Evolutionary conservation across 2,113 vertebrate species (phyloP), one percentile per base, ranked within the genome.

Genomic region (Bos javanicus): DNA sequence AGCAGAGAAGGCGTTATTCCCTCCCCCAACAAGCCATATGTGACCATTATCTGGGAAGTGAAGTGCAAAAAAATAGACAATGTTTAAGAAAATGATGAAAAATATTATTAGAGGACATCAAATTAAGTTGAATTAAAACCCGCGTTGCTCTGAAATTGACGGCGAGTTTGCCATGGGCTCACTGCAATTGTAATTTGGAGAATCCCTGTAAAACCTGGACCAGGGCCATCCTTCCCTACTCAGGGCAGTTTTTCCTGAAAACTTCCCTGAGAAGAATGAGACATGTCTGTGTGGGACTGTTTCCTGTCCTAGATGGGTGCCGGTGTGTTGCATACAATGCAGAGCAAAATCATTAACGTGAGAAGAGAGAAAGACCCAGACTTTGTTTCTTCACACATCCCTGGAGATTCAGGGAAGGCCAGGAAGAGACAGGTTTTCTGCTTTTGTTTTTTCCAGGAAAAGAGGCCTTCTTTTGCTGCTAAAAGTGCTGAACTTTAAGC

Each of bases 41-140:
- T 93, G 87, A 90, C 82, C 76, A 64, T 90, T 94, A 94, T 76
- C 62, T 87, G 71, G 85, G 39, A 95, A 86, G 62, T 52, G 57
- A 96, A 62, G 17, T 54, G 36, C 12, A 67, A 78, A 96, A 94
- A 88, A 82, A 94, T 91, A 93, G 84, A 85, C 16, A 87, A 50
- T 56, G 33, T 87, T 95, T 92, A 94, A 81, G 54, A 60, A 92
- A 98, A 87, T 6, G 26, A 87, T 60, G n/a, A 43, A 94, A 91
- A 85, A 84, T 82, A 83, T 80, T 94, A 92, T 94, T 92, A 95
- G 81, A 96, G 60, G 57, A 83, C 81, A 95, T 95, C 87, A 80
- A 67, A 57, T 95, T 85, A 94, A 94, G 43, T 46, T 94, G 74
- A 92, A 52, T 87, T 91, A 87, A 90, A 96, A 25, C 12, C 84